phyloP scores from a whole-genome alignment of 2,113 vertebrate genomes.

The Coracopsis vasa region DNA sequence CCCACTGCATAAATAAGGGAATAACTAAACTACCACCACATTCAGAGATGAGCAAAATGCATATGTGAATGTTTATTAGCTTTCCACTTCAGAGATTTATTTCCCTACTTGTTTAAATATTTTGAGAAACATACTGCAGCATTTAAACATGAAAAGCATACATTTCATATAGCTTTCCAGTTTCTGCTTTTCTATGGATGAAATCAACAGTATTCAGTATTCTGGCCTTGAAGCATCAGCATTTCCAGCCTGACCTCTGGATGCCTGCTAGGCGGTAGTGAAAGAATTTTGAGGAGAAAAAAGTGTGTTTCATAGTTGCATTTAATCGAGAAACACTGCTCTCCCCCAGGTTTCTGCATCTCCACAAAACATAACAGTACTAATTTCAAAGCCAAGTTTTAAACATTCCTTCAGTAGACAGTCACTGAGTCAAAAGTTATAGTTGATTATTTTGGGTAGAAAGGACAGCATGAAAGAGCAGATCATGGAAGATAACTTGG shows the following conservation, averaged over 20 bases:
- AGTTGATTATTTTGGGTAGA: not conserved
- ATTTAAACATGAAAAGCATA: constrained; percentile 69
- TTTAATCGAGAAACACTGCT: not conserved
- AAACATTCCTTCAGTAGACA: not conserved
- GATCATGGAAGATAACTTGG: not conserved
- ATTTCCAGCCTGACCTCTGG: constrained; percentile 60
- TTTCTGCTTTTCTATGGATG: constrained; percentile 61
- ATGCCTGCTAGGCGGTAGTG: constrained; percentile 43
- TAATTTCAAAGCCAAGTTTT: not conserved
- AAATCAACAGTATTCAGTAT: constrained; percentile 56
- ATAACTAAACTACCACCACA: not conserved
- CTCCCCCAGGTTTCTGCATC: not conserved
- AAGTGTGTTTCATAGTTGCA: constrained; percentile 23
- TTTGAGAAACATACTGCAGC: constrained; percentile 70
- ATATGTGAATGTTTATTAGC: constrained; percentile 70
- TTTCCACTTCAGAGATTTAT: constrained; percentile 73
- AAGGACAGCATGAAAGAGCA: not conserved
- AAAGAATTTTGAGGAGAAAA: constrained; percentile 64
- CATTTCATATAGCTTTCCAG: constrained; percentile 53
- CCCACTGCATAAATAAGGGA: constrained; percentile 43
- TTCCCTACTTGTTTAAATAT: constrained; percentile 68
- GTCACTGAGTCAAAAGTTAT: not conserved
- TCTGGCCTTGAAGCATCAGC: constrained; percentile 37
- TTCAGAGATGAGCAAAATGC: constrained; percentile 55
- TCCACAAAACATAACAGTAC: not conserved